A percentile compares a stretch with the other conserved stretches of the same genome.
These are phyloP conservation scores for Ophraella communa DNA, from an alignment of 2,888 invertebrate species.

Conservation along the genomic window DNA sequence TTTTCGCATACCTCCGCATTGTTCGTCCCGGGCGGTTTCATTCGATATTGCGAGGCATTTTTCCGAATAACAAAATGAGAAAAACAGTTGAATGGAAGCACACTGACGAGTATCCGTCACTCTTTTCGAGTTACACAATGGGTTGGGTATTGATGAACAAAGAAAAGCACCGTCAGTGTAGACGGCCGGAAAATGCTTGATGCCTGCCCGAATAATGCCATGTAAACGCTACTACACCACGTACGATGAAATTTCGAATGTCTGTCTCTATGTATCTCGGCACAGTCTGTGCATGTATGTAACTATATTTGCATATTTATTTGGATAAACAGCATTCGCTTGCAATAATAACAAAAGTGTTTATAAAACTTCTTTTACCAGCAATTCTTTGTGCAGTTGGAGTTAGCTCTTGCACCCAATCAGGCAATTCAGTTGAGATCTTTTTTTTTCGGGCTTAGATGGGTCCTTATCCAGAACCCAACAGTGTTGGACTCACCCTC, in stretches of 20 bases:
- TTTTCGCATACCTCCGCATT: neutral
- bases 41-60: constrained; percentile 5
- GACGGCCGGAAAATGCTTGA: constrained; percentile 27
- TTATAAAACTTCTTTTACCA: no score
- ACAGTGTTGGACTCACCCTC: no score
- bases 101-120: constrained; percentile 25
- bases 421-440: no score
- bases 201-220: constrained; percentile 10
- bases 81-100: constrained; percentile 29
- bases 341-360: no score
- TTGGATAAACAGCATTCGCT: no score
- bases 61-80: constrained; percentile 19
- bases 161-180: constrained; percentile 20
- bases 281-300: neutral
- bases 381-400: no score
- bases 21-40: neutral
- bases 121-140: constrained; percentile 23
- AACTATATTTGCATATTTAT: neutral
- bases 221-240: neutral
- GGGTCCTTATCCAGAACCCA: no score
- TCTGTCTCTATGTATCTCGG: neutral
- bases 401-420: no score
- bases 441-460: no score
- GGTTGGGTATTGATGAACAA: constrained; percentile 28
- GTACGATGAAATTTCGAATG: constrained; percentile 8